A percentile compares a stretch with the other conserved stretches of the same genome.
These are phyloP conservation scores for Fringilla coelebs DNA, from an alignment of 2,797 vertebrate genomes.

Conservation along the genomic window DNA sequence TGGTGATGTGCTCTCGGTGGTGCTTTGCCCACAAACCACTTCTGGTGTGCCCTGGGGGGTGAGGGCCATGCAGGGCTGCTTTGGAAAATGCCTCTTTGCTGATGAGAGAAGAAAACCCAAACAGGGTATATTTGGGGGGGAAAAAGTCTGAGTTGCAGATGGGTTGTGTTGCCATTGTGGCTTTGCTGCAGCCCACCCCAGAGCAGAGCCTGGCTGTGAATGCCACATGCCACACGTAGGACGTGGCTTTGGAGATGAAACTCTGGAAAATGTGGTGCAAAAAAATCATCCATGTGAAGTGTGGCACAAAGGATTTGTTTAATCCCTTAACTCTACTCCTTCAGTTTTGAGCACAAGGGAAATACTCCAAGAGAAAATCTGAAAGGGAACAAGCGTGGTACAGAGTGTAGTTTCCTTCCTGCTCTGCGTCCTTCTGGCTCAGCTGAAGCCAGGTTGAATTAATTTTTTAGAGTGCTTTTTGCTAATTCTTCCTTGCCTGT, in stretches of 20 bases:
- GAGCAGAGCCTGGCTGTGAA: not conserved
- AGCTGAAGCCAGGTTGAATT: not conserved
- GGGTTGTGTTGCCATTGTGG: not conserved
- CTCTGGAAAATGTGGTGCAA: not conserved
- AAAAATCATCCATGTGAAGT: not conserved
- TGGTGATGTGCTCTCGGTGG: accelerated
- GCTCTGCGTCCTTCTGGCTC: not conserved
- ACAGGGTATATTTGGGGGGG: accelerated
- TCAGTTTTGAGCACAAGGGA: not conserved
- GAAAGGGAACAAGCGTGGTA: not conserved
- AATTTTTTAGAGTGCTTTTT: conserved; percentile 60
- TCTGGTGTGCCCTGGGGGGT: not conserved
- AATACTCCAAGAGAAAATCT: not conserved
- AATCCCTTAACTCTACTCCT: not conserved
- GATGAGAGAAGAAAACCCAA: not conserved
- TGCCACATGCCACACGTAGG: accelerated
- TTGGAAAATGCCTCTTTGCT: not conserved
- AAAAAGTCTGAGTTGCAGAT: not conserved
- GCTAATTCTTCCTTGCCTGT: conserved; percentile 21
- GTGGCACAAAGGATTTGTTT: not conserved
- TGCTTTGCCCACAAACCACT: not conserved
- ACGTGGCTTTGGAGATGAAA: not conserved
- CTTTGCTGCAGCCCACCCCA: not conserved
- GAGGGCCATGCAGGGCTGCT: not conserved
- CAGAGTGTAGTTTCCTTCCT: not conserved